A percentile compares a stretch with the other conserved stretches of the same genome.
phyloP scores from a whole-genome alignment of 2,797 vertebrate species.

The Astyanax mexicanus region DNA sequence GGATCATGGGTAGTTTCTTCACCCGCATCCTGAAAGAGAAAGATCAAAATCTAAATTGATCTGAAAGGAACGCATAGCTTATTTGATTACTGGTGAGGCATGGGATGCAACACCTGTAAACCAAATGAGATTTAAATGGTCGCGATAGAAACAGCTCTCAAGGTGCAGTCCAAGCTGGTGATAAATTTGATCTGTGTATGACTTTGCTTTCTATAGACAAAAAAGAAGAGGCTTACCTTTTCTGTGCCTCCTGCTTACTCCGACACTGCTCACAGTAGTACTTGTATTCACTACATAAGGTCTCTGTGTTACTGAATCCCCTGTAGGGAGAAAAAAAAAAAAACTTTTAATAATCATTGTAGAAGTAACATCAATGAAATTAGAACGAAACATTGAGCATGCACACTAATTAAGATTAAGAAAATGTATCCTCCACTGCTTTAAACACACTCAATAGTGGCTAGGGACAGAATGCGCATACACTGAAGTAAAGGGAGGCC shows the following conservation, averaged over 20 bases:
- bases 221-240: slow-evolving; percentile 77
- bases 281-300: slow-evolving; percentile 91
- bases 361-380: neutral
- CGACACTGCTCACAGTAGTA: slow-evolving; percentile 95
- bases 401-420: too few species aligned
- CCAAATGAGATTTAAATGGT: slow-evolving; percentile 29
- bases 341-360: neutral
- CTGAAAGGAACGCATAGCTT: neutral
- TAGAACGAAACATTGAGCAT: neutral
- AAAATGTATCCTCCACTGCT: too few species aligned
- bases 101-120: neutral
- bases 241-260: slow-evolving; percentile 94
- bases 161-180: neutral
- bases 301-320: slow-evolving; percentile 94
- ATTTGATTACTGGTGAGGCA: neutral
- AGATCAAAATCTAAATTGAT: neutral
- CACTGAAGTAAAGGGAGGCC: too few species aligned
- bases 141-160: slow-evolving; percentile 30
- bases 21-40: slow-evolving; percentile 89
- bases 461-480: too few species aligned
- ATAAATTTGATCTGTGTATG: neutral
- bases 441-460: too few species aligned
- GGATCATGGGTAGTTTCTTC: slow-evolving; percentile 93
- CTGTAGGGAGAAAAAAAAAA: slow-evolving; percentile 66
- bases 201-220: neutral